Conservation (phyloP, 1,140 invertebrate genomes). For the Drosophila setifemur region DNA sequence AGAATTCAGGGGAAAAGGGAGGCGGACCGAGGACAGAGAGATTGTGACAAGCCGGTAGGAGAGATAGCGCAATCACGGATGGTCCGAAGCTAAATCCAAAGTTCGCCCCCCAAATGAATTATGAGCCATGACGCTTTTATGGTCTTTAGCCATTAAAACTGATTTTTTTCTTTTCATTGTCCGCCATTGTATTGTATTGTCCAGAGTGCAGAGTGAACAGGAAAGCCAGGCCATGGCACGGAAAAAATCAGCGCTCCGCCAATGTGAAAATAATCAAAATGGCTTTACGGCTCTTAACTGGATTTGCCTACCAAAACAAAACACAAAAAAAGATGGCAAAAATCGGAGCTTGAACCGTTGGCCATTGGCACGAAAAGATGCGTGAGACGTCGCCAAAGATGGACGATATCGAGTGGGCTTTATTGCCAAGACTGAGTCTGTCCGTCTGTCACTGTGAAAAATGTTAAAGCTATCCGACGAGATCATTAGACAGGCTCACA, state of each 20-base stretch:
- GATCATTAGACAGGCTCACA: slow-evolving; percentile 59
- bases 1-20: neutral
- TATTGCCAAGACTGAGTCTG: slow-evolving; percentile 18
- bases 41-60: slow-evolving; percentile 46
- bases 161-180: slow-evolving; percentile 64
- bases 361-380: slow-evolving; percentile 70
- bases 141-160: slow-evolving; percentile 65
- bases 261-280: slow-evolving; percentile 65
- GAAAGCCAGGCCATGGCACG: slow-evolving; percentile 5
- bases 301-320: slow-evolving; percentile 42
- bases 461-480: slow-evolving; percentile 30
- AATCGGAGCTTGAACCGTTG: slow-evolving; percentile 39
- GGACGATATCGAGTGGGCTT: slow-evolving; percentile 55
- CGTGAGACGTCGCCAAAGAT: slow-evolving; percentile 62
- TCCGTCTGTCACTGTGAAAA: slow-evolving; percentile 40
- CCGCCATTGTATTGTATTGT: neutral
- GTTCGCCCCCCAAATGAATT: slow-evolving; percentile 58
- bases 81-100: slow-evolving; percentile 30
- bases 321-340: slow-evolving; percentile 1
- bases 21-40: neutral
- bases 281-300: slow-evolving; percentile 38
- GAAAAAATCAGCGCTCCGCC: slow-evolving; percentile 27
- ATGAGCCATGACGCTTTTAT: slow-evolving; percentile 75
- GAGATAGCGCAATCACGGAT: slow-evolving; percentile 51
- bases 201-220: slow-evolving; percentile 33